Evolutionary conservation across 2,888 invertebrate species (phyloP).

Genomic region (Leptopilina drosophilae): DNA sequence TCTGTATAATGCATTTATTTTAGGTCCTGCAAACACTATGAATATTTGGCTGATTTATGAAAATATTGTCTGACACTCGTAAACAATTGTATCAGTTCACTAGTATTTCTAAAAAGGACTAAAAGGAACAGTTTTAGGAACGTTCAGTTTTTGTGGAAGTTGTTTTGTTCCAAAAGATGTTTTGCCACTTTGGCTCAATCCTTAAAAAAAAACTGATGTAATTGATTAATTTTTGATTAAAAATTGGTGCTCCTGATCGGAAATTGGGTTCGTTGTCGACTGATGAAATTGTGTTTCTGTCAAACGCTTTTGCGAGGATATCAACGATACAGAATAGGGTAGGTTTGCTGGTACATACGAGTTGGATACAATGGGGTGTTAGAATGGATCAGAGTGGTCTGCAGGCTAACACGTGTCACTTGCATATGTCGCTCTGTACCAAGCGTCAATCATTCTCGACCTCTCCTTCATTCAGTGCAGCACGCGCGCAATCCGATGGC

Average conservation of each 20-base stretch:
- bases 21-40: not conserved
- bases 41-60: too few species aligned
- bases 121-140: too few species aligned
- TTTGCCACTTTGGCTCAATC: too few species aligned
- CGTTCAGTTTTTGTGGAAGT: too few species aligned
- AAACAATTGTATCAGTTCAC: too few species aligned
- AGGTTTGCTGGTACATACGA: constrained; percentile 16
- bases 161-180: too few species aligned
- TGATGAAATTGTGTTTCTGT: constrained; percentile 15
- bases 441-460: constrained; percentile 59
- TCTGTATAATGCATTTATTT: not conserved
- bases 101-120: too few species aligned
- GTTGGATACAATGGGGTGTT: constrained; percentile 34
- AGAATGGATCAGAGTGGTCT: constrained; percentile 52
- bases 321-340: not conserved
- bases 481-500: constrained; percentile 43
- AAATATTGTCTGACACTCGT: too few species aligned
- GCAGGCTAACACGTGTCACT: constrained; percentile 57
- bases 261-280: not conserved
- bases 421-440: constrained; percentile 53
- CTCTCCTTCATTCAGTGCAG: constrained; percentile 45
- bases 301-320: not conserved
- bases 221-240: not conserved
- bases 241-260: not conserved
- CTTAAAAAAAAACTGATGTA: too few species aligned